Evolutionary conservation across 2,113 vertebrate species (phyloP).

Genomic region (Tupaia chinensis): DNA sequence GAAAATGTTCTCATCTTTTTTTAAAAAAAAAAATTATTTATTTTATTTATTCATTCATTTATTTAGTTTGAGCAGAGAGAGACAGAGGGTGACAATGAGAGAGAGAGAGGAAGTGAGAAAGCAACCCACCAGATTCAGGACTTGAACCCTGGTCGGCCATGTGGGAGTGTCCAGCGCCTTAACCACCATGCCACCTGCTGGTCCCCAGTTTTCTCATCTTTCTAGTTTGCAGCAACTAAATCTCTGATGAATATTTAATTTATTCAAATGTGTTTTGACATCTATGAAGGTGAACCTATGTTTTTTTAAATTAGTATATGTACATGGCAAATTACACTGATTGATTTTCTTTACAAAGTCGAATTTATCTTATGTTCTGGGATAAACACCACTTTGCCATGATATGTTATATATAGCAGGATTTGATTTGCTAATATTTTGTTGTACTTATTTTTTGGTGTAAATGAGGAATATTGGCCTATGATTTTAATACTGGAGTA

Average conservation of each 20-base stretch:
- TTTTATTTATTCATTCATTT: no score
- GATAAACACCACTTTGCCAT: neutral
- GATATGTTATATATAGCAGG: neutral
- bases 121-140: no score
- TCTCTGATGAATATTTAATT: neutral
- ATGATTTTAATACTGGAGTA: neutral
- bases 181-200: no score
- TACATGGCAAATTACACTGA: neutral
- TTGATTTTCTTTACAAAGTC: neutral
- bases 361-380: neutral
- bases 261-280: neutral
- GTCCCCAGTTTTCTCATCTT: neutral
- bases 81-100: no score
- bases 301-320: neutral
- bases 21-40: no score
- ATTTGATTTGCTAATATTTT: slow-evolving; percentile 33
- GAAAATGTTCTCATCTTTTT: neutral
- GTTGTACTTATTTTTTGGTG: neutral
- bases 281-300: neutral
- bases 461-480: neutral
- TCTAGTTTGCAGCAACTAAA: neutral
- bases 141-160: no score
- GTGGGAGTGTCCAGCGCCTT: no score
- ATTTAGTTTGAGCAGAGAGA: no score
- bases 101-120: no score